Evolutionary conservation across 2,888 invertebrate species (phyloP), one percentile per base, ranked within the genome.

Genomic region (Cephus rjabovi): DNA sequence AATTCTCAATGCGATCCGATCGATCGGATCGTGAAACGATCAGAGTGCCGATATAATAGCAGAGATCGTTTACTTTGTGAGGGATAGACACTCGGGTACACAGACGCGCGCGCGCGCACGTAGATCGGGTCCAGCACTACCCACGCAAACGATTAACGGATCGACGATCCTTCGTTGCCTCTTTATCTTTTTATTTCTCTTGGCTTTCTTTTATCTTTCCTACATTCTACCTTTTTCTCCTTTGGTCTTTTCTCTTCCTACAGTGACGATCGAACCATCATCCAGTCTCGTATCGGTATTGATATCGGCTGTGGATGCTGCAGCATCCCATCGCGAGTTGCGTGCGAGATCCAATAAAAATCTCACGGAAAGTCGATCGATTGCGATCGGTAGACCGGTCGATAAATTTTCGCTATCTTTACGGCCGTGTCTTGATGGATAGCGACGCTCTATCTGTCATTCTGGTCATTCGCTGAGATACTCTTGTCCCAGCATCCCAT

Each of bases 391-490:
- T 35, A 71, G 75, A 79, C 74, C 78, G 80, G 74, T 81, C 84
- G 80, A 84, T 84, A 84, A 84, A 84, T 84, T 83, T 82, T 77
- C 79, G 73, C 80, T 83, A 84, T 83, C 83, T 81, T 81, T 79
- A 80, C 79, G 81, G 78, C 77, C 81, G 81, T 82, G 83, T 79
- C 77, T 77, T 77, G 79, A 80, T 79, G 79, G 78, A 81, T 79
- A 82, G 79, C 79, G 81, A 77, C 80, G 79, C 73, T 81, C 80
- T 80, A 82, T 84, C 82, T 80, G 83, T 83, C 81, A 80, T 81
- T 79, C 77, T 77, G 73, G 56, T 23, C 56, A 56, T 56, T 23
- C 56, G 23, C 56, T 56, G 56, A 23, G 56, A 56, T 56, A 23
- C 56, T 56, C 56, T 23, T 56, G 56, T 56, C 56, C 9, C 56